A percentile compares a stretch with the other conserved stretches of the same genome.
Evolutionary conservation across 2,113 vertebrate species (phyloP).

Genomic region (Balaenoptera acutorostrata): DNA sequence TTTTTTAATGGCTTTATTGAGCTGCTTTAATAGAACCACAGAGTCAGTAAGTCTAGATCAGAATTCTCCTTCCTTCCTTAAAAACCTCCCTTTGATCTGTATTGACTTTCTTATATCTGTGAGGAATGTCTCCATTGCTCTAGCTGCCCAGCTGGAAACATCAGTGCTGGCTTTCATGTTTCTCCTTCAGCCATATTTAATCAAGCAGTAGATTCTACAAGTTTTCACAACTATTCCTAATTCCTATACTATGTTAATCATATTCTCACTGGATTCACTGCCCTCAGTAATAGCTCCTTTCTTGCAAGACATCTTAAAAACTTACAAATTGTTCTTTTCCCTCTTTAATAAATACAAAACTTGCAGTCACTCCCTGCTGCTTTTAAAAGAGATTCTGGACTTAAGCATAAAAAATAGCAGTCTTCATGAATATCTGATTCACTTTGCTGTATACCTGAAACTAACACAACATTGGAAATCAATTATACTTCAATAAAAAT

Average conservation of each 20-base stretch:
- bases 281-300: background rate
- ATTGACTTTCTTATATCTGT: background rate
- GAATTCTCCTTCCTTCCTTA: background rate
- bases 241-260: background rate
- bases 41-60: background rate
- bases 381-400: conserved; percentile 19
- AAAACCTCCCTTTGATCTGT: background rate
- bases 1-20: background rate
- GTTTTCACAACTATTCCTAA: background rate
- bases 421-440: background rate
- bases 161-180: background rate
- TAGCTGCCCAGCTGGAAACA: background rate
- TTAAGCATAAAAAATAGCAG: background rate
- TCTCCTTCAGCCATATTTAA: background rate
- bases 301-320: background rate
- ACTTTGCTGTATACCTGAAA: background rate
- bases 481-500: background rate
- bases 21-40: background rate
- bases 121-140: background rate
- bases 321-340: background rate
- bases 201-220: background rate
- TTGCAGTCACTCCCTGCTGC: background rate
- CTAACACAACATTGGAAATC: background rate
- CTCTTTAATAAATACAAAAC: background rate
- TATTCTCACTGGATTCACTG: background rate